Percentiles rank a stretch among this genome's conserved stretches.
These are phyloP conservation scores for Dinomys branickii DNA, from an alignment of 2,113 vertebrate genomes.

Conservation along the genomic window DNA sequence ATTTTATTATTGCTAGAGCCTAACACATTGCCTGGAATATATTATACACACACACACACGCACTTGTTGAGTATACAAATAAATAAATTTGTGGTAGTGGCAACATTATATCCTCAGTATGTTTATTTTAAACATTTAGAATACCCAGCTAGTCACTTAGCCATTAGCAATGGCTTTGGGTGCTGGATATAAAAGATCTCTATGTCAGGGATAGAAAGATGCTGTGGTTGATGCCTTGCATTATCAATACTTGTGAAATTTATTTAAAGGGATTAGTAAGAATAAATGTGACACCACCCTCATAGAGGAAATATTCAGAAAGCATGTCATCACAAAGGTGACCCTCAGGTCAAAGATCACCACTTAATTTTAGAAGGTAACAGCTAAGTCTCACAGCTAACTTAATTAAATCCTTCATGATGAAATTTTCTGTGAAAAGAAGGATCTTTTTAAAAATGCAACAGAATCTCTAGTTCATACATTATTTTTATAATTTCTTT, in stretches of 20 bases:
- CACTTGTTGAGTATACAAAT: background rate
- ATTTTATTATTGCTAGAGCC: background rate
- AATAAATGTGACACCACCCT: background rate
- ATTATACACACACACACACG: background rate
- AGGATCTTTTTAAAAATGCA: background rate
- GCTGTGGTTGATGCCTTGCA: background rate
- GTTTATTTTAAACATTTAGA: slow-evolving; percentile 16
- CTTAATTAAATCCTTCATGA: background rate
- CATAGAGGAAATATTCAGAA: background rate
- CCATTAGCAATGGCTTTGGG: slow-evolving; percentile 1
- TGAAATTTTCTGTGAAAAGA: slow-evolving; percentile 5
- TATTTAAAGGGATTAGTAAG: background rate
- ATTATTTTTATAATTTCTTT: slow-evolving; percentile 20
- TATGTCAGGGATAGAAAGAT: background rate
- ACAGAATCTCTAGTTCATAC: background rate
- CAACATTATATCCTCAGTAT: background rate
- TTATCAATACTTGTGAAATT: background rate
- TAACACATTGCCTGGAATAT: background rate
- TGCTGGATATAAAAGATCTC: background rate
- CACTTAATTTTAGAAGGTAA: background rate
- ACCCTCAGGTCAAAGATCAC: background rate
- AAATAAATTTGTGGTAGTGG: background rate
- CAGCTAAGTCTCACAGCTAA: background rate
- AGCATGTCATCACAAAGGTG: background rate
- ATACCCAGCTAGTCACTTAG: background rate